Percentiles rank a stretch among this genome's conserved stretches.
Conservation (phyloP, 2,113 vertebrate species). For the Spermophilus dauricus region DNA sequence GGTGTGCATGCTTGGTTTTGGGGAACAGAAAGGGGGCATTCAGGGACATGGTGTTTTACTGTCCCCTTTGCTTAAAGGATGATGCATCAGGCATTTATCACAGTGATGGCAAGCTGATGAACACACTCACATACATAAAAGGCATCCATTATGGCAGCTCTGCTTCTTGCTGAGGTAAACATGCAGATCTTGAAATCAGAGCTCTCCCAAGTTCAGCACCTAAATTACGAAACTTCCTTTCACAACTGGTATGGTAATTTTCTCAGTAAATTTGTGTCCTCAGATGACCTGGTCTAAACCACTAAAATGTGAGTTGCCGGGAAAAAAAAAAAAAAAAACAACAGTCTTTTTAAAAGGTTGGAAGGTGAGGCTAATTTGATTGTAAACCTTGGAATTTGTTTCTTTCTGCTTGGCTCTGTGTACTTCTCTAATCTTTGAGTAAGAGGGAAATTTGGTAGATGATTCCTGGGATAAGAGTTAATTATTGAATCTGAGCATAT, state of each 20-base stretch:
- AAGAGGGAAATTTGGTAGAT: background rate
- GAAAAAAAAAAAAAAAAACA: background rate
- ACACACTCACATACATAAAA: background rate
- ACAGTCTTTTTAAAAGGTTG: background rate
- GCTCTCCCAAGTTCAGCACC: background rate
- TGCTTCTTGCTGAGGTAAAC: background rate
- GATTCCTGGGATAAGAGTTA: background rate
- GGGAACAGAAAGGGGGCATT: too few relatives aligned
- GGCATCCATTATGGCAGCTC: fast-evolving
- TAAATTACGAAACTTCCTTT: slow-evolving; percentile 2
- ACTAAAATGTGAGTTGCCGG: slow-evolving; percentile 11
- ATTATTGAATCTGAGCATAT: background rate
- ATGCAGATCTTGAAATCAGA: fast-evolving
- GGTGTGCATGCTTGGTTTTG: too few relatives aligned
- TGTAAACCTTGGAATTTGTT: background rate
- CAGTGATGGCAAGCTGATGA: too few relatives aligned
- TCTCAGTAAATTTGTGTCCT: background rate
- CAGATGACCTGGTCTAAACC: background rate
- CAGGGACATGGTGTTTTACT: too few relatives aligned
- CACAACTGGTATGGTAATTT: background rate
- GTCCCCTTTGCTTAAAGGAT: too few relatives aligned
- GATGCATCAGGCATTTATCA: too few relatives aligned
- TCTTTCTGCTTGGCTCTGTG: background rate
- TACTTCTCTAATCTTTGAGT: background rate
- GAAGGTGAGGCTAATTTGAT: background rate